A percentile compares a stretch with the other conserved stretches of the same genome.
These are phyloP conservation scores for Syncerus caffer DNA, from an alignment of 2,797 vertebrate species.

Conservation along the genomic window DNA sequence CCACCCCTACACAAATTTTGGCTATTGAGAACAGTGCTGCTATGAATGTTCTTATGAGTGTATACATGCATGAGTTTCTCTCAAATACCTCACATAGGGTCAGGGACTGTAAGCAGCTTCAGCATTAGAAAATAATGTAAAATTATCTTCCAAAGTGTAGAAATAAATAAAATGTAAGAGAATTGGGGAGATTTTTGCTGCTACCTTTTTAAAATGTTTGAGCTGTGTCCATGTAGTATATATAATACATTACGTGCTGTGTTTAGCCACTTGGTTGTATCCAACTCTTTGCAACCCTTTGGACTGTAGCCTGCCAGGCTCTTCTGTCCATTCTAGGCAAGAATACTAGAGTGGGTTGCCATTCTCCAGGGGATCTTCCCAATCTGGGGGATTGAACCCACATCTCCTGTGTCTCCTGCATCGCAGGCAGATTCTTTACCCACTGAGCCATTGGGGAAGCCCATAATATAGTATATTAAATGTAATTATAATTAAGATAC, in stretches of 20 bases:
- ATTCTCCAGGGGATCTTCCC: neutral
- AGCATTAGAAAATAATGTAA: neutral
- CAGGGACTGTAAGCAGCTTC: neutral
- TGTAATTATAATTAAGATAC: neutral
- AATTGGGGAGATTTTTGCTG: neutral
- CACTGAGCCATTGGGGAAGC: neutral
- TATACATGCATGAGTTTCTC: neutral
- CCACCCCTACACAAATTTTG: neutral
- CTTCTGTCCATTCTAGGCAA: neutral
- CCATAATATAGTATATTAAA: neutral
- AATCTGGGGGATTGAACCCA: neutral
- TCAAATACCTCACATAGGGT: neutral
- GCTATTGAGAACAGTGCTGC: neutral
- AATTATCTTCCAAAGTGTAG: neutral
- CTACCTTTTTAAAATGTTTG: neutral
- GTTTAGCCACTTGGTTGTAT: neutral
- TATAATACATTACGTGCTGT: neutral
- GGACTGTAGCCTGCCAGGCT: neutral
- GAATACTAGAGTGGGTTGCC: neutral
- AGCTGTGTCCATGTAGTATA: neutral
- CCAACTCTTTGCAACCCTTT: neutral
- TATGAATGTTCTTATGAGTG: neutral
- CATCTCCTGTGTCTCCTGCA: neutral
- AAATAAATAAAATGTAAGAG: neutral
- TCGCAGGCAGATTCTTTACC: neutral